phyloP scores from a whole-genome alignment of 2,797 vertebrate species.

The Vespertilio murinus region DNA sequence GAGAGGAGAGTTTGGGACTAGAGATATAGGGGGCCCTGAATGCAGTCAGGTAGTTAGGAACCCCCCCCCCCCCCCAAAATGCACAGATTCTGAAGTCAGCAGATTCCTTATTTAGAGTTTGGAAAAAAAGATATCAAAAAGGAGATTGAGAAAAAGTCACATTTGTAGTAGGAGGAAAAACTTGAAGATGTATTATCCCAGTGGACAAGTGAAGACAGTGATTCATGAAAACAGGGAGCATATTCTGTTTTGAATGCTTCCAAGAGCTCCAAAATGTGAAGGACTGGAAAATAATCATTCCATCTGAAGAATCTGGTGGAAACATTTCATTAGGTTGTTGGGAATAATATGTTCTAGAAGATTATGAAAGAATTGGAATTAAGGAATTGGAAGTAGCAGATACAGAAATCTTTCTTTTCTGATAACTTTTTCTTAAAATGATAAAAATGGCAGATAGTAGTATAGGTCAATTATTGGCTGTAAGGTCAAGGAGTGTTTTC shows the following conservation, averaged over 20 bases:
- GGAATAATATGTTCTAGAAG: not conserved
- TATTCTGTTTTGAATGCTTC: not conserved
- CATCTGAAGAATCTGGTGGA: not conserved
- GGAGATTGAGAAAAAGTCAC: not conserved
- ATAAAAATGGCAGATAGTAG: not conserved
- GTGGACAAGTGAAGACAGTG: not conserved
- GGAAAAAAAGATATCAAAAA: not conserved
- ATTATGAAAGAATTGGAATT: not conserved
- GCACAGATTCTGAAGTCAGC: not conserved
- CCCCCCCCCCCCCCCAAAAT: no score
- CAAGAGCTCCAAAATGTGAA: not conserved
- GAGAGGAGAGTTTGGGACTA: not conserved
- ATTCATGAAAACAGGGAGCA: not conserved
- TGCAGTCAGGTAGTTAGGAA: not conserved
- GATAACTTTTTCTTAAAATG: not conserved
- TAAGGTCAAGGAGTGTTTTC: not conserved
- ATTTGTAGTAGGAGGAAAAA: not conserved
- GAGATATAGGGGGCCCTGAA: not conserved
- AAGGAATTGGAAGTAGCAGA: not conserved
- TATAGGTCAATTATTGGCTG: not conserved
- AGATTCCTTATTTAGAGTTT: not conserved
- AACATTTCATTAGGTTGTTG: not conserved
- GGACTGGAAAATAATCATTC: not conserved
- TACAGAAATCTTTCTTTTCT: not conserved
- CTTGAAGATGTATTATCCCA: not conserved